Evolutionary conservation across 2,113 vertebrate species (phyloP).

Genomic region (Turnix velox): DNA sequence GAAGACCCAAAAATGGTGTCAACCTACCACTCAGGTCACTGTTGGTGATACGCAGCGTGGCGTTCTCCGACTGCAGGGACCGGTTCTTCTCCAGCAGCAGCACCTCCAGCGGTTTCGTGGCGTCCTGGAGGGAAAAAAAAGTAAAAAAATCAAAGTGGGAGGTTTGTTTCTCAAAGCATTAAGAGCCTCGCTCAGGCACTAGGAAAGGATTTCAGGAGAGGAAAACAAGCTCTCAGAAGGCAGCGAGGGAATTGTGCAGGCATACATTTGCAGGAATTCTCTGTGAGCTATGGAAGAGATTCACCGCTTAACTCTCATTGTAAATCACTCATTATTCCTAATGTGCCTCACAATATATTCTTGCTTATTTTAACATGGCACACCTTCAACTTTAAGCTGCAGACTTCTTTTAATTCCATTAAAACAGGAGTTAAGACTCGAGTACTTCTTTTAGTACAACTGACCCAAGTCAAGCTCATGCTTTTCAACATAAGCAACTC

Average conservation of each 20-base stretch:
- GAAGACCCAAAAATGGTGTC: background rate
- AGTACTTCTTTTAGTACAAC: slow-evolving; percentile 4
- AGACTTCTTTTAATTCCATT: slow-evolving; percentile 6
- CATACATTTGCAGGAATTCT: background rate
- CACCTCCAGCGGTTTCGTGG: slow-evolving; percentile 92
- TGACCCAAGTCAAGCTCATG: background rate
- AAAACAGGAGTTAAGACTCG: background rate
- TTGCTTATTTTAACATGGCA: slow-evolving; percentile 12
- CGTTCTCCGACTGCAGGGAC: slow-evolving; percentile 91
- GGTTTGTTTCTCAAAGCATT: background rate
- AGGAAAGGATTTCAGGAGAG: background rate
- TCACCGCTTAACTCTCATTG: background rate
- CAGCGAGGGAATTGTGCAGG: background rate
- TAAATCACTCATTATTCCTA: slow-evolving; percentile 4
- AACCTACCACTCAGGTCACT: slow-evolving; percentile 96
- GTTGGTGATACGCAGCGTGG: slow-evolving; percentile 90
- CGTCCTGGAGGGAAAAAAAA: too few relatives aligned
- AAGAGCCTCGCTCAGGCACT: background rate
- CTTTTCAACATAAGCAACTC: background rate
- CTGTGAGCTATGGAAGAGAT: background rate
- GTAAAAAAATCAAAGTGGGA: slow-evolving; percentile 38
- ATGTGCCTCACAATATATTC: background rate
- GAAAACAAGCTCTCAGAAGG: background rate
- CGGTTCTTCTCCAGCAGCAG: slow-evolving; percentile 96
- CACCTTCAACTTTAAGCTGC: background rate